Evolutionary conservation across 53 echinoderm and acorn worm genomes (phyloP), one percentile per base, ranked within the genome.

Genomic region (Hippasteria phrygiana): DNA sequence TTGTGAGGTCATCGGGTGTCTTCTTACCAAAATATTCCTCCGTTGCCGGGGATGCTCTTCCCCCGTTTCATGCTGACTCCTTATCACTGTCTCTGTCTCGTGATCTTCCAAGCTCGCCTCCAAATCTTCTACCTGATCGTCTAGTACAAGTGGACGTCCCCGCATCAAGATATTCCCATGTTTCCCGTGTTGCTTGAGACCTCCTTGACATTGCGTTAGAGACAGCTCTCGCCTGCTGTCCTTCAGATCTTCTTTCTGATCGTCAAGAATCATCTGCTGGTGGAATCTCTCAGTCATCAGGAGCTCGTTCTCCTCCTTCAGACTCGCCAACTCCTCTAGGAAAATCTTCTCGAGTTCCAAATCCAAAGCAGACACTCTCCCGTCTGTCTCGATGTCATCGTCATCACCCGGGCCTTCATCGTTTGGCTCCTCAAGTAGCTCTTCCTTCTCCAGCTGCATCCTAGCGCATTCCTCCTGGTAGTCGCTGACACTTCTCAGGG

Each of bases 371-470:
- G 82, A 82, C 20, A 14, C 11, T 65, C 66, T 63, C 26, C 66
- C 33, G 10, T 32, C 46, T 65, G 43, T 24, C 11, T 29, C 20
- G 69, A 26, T 55, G n/a, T 47, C 79, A 38, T 38, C 79, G 29
- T 42, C 26, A 28, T 42, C 79, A 27, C 29, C 76, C 20, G 32
- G 22, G 55, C 35, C 13, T 20, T 55, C 82, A 16, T 64, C 82
- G 1, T 46, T 29, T 5, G 85, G 71, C 47, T 85, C 85, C 33
- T 27, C 20, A 20, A 85, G 85, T 13, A 85, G 85, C 22, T 45
- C 70, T 27, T 85, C 85, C 38, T 85, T 85, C 71, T 85, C 85
- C 46, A 70, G 50, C 53, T 85, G 70, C 85, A 85, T 85, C 70
- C 38, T 69, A 71, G 47, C 71, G 85, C 85, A 85, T 48, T 85